Percentiles rank a stretch among this genome's conserved stretches.
Conservation (phyloP, 1,140 invertebrate species). For the Bradysia coprophila region DNA sequence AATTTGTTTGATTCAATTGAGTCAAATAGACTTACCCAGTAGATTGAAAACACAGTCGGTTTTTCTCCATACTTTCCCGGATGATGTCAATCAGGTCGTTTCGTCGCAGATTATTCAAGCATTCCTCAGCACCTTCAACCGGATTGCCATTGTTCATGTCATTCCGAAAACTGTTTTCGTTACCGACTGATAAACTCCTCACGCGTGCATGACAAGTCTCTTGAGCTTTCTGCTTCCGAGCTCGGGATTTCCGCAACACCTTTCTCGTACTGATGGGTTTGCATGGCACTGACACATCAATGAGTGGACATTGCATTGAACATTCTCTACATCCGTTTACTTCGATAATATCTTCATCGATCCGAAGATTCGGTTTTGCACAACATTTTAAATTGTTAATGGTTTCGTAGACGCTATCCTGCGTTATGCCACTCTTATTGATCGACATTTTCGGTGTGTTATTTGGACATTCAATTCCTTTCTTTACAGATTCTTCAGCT, state of each 20-base stretch:
- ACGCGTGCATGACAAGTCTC: constrained; percentile 20
- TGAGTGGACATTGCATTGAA: not conserved
- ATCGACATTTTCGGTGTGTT: not conserved
- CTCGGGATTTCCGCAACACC: constrained; percentile 4
- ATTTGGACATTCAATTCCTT: not conserved
- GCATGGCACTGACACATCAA: not conserved
- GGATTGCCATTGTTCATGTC: not conserved
- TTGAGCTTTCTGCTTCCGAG: constrained; percentile 8
- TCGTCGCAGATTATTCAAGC: constrained; percentile 45
- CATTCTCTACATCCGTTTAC: not conserved
- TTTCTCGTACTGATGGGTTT: constrained; percentile 1
- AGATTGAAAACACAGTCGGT: constrained; percentile 66
- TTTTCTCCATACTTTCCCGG: constrained; percentile 81
- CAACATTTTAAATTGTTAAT: constrained; percentile 16
- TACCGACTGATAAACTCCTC: constrained; percentile 22
- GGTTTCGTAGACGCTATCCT: constrained; percentile 16
- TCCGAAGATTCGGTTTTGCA: not conserved
- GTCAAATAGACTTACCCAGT: constrained; percentile 33
- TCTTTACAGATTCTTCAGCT: not conserved
- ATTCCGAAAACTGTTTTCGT: constrained; percentile 12
- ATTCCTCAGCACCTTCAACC: constrained; percentile 11
- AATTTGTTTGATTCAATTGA: not conserved
- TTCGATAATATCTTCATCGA: constrained; percentile 1
- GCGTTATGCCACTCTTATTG: not conserved
- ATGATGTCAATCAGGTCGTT: constrained; percentile 71